phyloP scores from a whole-genome alignment of 2,113 vertebrate genomes.

The Dipodomys ordii region DNA sequence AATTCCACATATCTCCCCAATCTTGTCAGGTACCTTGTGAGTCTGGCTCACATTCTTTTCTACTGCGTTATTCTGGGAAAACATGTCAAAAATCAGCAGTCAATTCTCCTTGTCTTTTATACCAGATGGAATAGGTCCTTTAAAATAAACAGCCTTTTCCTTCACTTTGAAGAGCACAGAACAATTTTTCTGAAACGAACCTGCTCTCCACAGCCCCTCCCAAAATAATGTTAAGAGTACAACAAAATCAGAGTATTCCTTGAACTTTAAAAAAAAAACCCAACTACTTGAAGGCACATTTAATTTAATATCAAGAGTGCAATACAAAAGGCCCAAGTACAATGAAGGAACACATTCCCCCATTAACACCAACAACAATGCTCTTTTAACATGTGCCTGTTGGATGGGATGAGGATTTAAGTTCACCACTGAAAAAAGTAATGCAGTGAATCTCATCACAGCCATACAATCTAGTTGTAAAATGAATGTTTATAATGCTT shows the following conservation, averaged over 20 bases:
- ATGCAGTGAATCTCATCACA: constrained; percentile 83
- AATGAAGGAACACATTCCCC: constrained; percentile 86
- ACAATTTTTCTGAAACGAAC: constrained; percentile 69
- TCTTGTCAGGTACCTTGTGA: constrained; percentile 78
- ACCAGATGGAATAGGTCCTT: constrained; percentile 79
- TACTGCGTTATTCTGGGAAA: constrained; percentile 82
- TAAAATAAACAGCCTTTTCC: constrained; percentile 69
- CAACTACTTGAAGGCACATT: constrained; percentile 90
- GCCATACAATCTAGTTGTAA: constrained; percentile 86
- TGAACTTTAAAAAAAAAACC: constrained; percentile 82
- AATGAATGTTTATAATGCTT: constrained; percentile 81
- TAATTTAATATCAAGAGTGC: constrained; percentile 84
- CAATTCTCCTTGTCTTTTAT: constrained; percentile 83
- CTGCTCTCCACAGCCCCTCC: constrained; percentile 76
- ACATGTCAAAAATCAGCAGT: constrained; percentile 80
- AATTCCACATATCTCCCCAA: constrained; percentile 78
- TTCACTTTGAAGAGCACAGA: constrained; percentile 78
- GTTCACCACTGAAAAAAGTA: constrained; percentile 82
- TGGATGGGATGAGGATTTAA: constrained; percentile 72
- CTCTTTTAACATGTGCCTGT: constrained; percentile 83
- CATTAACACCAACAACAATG: constrained; percentile 86
- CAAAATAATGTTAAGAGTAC: constrained; percentile 81
- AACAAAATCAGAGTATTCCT: constrained; percentile 85
- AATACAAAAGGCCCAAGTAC: constrained; percentile 88
- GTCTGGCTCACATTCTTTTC: constrained; percentile 70